Base-by-base conservation (phyloP, 2,888 invertebrate genomes). In the Mycalesis mineus region DNA sequence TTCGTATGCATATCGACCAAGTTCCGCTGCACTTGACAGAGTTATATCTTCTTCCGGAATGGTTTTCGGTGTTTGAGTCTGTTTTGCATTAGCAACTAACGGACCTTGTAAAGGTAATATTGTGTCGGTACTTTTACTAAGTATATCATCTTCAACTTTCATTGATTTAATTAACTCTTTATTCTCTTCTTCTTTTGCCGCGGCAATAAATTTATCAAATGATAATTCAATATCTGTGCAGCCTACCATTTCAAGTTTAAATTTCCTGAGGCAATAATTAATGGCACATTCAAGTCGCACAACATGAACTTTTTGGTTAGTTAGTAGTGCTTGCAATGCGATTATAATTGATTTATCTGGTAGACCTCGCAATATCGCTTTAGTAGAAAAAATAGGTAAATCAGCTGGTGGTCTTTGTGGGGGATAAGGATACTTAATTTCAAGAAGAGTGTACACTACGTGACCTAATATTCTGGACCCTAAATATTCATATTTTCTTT, bases 1-100 rank as follows among this genome's bases (percentile, higher is more conserved):
- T 69, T 92, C 91, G 62, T 91, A 90, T 2, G 90, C 88, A 69
- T 91, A 84, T 73, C 86, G 88, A 0, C 94, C 93, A 40, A 92
- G 73, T 51, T 84, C 83, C 5, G 92, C 93, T 42, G 87, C 65
- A 29, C 72, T 50, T 3, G 91, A 90, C 33, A 93, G 72, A 33
- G 65, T 68, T n/a, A 91, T 82, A 65, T 92, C 91, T 71, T 92
- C 92, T 68, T 90, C 88, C 0, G 93, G 93, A 63, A 91, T 88
- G 3, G 84, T 78, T 71, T 87, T 90, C 17, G 93, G 92, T 11
- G 93, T 93, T 79, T 93, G 93, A 0, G 91, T 91, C 68, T 86
- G 81, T 73, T 92, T 92, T 22, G 76, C 68, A 67, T 88, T 88
- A 11, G 79, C 73, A 14, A 82, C 69, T 60, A 69, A 66, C 5